Conservation (phyloP, 1,140 invertebrate genomes). For the Prorops nasuta region DNA sequence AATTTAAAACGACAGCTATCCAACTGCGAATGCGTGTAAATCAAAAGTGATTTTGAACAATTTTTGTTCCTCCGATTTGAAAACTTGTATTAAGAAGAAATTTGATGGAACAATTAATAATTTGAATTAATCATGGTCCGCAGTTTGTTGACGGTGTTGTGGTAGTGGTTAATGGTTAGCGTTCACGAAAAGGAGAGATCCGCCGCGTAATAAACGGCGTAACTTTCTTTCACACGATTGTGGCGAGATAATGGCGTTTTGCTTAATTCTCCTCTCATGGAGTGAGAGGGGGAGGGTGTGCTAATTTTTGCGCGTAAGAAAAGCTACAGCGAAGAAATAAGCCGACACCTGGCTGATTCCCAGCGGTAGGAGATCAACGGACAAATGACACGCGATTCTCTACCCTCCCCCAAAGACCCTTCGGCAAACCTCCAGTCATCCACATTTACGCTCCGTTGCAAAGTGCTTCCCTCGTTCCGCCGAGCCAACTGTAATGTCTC, state of each 20-base stretch:
- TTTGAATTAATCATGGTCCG: too few species aligned
- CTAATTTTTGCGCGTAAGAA: slow-evolving; percentile 53
- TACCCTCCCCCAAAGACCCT: slow-evolving; percentile 14
- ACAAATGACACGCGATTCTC: slow-evolving; percentile 57
- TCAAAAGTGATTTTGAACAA: too few species aligned
- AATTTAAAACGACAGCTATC: too few species aligned
- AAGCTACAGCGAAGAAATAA: slow-evolving; percentile 20
- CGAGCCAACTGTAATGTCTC: slow-evolving; percentile 51
- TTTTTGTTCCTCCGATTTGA: too few species aligned
- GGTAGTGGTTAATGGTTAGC: too few species aligned
- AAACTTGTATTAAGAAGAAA: too few species aligned
- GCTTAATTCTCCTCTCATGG: background rate
- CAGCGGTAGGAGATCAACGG: slow-evolving; percentile 54
- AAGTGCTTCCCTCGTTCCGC: slow-evolving; percentile 38
- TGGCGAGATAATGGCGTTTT: background rate
- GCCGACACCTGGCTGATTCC: slow-evolving; percentile 47
- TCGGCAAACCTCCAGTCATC: slow-evolving; percentile 10
- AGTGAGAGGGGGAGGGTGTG: slow-evolving; percentile 32
- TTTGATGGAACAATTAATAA: too few species aligned
- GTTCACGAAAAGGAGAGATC: too few species aligned
- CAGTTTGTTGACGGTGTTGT: too few species aligned
- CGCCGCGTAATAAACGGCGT: too few species aligned
- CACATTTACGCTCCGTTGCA: slow-evolving; percentile 38
- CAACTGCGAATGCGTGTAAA: too few species aligned
- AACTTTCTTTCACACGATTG: background rate